A percentile compares a stretch with the other conserved stretches of the same genome.
Conservation (phyloP, 2,113 vertebrate species). For the Telmatochromis sp. region DNA sequence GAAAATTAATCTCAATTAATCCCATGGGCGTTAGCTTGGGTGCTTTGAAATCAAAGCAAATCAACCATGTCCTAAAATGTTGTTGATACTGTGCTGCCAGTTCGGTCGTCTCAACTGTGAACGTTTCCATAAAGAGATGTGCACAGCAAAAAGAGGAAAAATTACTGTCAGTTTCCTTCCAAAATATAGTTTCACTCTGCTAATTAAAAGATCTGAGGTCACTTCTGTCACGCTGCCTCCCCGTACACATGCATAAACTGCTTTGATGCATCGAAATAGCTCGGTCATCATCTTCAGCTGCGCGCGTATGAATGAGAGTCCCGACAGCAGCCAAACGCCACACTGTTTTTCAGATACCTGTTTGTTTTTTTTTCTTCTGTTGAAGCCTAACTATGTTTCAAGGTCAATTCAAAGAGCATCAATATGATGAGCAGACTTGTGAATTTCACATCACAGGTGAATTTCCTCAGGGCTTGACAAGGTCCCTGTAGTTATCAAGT, state of each 20-base stretch:
- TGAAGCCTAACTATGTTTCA: neutral
- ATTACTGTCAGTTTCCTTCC: neutral
- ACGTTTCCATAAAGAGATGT: neutral
- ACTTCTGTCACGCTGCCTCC: neutral
- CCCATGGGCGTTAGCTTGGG: constrained; percentile 34
- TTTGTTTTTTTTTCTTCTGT: neutral
- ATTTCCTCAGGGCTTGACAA: constrained; percentile 2
- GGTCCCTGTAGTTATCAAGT: neutral
- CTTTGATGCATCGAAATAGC: neutral
- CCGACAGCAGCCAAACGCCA: neutral
- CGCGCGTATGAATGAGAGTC: neutral
- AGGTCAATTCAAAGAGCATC: constrained; percentile 12
- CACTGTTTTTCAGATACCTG: neutral
- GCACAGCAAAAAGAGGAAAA: neutral
- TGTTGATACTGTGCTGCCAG: neutral
- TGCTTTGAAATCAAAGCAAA: constrained; percentile 47
- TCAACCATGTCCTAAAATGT: constrained; percentile 42
- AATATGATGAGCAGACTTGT: neutral
- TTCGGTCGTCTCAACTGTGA: neutral
- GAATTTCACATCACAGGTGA: constrained; percentile 20
- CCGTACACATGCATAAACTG: neutral
- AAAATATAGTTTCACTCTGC: neutral
- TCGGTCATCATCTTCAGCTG: neutral
- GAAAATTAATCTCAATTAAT: constrained; percentile 63
- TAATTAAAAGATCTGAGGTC: neutral